These are phyloP conservation scores for Dryobotodes eremita DNA, from an alignment of 2,888 invertebrate species.

Conservation along the genomic window DNA sequence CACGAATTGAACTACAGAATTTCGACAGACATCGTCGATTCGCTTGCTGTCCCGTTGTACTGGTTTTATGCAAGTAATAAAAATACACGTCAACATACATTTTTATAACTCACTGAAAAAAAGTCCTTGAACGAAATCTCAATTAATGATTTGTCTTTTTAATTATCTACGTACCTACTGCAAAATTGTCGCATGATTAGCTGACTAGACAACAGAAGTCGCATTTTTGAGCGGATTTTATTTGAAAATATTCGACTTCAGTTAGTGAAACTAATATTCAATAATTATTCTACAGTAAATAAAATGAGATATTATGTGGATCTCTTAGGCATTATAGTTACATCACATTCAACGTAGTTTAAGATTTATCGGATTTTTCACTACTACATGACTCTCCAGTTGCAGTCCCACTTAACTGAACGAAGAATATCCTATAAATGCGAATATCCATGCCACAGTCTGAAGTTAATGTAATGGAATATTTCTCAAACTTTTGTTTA, in stretches of 20 bases:
- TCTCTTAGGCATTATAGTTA: background rate
- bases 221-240: background rate
- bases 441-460: slow-evolving; percentile 87
- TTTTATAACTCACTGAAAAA: slow-evolving; percentile 6
- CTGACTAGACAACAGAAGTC: background rate
- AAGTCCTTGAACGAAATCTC: background rate
- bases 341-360: background rate
- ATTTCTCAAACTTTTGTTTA: slow-evolving; percentile 80
- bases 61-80: slow-evolving; percentile 25
- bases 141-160: slow-evolving; percentile 1
- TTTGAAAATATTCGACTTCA: background rate
- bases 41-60: background rate
- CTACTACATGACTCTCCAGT: slow-evolving; percentile 23
- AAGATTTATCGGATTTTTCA: background rate
- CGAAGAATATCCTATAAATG: slow-evolving; percentile 82
- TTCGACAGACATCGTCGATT: background rate
- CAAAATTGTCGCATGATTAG: background rate
- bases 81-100: background rate
- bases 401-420: slow-evolving; percentile 62
- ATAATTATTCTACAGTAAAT: background rate
- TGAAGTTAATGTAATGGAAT: slow-evolving; percentile 83
- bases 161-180: background rate
- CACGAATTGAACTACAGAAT: background rate
- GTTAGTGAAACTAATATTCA: slow-evolving; percentile 1
- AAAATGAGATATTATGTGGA: background rate